Base-by-base conservation (phyloP, 2,113 vertebrate species). In the Microcebus murinus region DNA sequence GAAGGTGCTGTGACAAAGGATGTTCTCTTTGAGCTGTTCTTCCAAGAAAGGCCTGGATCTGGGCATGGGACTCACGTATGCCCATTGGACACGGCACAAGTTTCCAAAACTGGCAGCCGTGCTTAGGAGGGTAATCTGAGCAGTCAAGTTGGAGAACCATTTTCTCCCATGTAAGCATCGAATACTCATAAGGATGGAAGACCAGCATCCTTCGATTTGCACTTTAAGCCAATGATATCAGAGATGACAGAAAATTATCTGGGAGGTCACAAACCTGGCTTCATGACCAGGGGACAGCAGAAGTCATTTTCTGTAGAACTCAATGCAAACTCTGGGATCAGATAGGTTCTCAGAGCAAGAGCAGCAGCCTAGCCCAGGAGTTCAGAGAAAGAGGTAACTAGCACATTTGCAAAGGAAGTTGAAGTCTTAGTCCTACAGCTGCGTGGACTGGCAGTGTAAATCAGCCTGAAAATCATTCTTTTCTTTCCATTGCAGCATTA, bases 401-500 rank as follows among this genome's bases (percentile, higher is more conserved):
- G n/a, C 25, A 61, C 45, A 65, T 50, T 21, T 93, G 70, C 59
- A 31, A 23, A 15, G 42, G 74, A 84, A 61, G 45, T n/a, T 17
- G 84, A 61, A 34, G 45, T 59, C 39, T 95, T 81, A 87, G 36
- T 50, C 67, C 45, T 48, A 8, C 23, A 92, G 23, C 55, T 77
- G 6, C 45, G 36, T 68, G 55, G 67, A 13, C 15, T 71, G 76
- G 8, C 59, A 29, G 39, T 3, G 4, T 92, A 83, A 94, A 55
- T 18, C 57, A 85, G 65, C 3, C 76, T 42, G 15, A 94, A 80
- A 61, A 18, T 76, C 25, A 7, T 85, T 95, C 36, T 93, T 90
- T 90, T 39, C 27, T 92, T 96, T 92, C 83, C 71, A 23, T 57
- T 61, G n/a, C 63, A 91, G 14, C 23, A 71, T 95, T 52, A 84